These are phyloP conservation scores for Hylaeus anthracinus DNA, from an alignment of 1,140 invertebrate species.

Conservation along the genomic window DNA sequence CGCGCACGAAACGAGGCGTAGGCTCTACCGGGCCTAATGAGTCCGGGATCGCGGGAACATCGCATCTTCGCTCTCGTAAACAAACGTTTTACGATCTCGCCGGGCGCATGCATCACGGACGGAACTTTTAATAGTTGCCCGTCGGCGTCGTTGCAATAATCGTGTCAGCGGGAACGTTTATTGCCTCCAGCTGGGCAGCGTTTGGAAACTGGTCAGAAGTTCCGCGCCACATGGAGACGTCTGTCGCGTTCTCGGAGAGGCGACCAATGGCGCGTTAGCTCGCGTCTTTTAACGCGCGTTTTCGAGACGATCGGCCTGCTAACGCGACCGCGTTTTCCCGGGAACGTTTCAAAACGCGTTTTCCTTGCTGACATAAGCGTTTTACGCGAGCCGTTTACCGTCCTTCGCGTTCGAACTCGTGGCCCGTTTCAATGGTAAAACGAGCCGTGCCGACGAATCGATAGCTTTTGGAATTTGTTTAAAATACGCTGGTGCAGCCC, in stretches of 20 bases:
- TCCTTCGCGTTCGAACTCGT: too few relatives aligned
- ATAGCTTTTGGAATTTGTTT: background rate
- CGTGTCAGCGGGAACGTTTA: conserved; percentile 61
- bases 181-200: conserved; percentile 58
- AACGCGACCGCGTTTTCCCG: background rate
- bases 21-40: conserved; percentile 36
- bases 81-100: conserved; percentile 58
- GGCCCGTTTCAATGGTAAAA: background rate
- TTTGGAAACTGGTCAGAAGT: conserved; percentile 54
- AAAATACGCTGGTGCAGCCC: background rate
- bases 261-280: background rate
- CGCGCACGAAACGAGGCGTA: conserved; percentile 2
- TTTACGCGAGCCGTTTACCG: background rate
- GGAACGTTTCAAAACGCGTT: background rate
- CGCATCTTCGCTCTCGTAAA: conserved; percentile 54
- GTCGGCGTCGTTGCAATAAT: conserved; percentile 59
- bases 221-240: conserved; percentile 20
- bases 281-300: background rate
- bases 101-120: conserved; percentile 42
- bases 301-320: background rate
- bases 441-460: background rate
- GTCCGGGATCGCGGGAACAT: conserved; percentile 24
- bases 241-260: background rate
- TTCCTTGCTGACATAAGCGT: background rate
- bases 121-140: conserved; percentile 59